phyloP scores from a whole-genome alignment of 2,888 invertebrate genomes.

The Andrena bucephala region DNA sequence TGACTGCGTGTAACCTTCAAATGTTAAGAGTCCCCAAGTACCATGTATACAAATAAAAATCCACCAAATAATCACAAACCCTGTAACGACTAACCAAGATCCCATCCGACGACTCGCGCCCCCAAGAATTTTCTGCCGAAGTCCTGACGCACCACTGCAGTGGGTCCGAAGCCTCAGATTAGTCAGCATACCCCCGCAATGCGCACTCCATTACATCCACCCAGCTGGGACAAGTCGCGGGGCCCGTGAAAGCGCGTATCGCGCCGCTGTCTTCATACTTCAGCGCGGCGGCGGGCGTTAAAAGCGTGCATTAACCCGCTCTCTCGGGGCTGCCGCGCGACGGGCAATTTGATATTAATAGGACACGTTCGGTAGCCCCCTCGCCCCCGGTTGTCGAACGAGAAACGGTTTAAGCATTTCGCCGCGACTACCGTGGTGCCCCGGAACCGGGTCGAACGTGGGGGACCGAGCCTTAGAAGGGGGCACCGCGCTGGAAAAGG shows the following conservation, averaged over 20 bases:
- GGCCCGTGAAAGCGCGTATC: slow-evolving; percentile 43
- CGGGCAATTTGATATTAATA: slow-evolving; percentile 71
- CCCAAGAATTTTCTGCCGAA: too few species aligned
- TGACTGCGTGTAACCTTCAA: too few species aligned
- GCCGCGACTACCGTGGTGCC: slow-evolving; percentile 27
- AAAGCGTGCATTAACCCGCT: slow-evolving; percentile 67
- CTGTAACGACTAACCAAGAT: too few species aligned
- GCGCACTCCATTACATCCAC: slow-evolving; percentile 17
- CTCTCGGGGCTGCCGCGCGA: slow-evolving; percentile 28
- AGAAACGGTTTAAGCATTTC: slow-evolving; percentile 57
- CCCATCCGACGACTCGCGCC: too few species aligned
- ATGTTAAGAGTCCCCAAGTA: too few species aligned
- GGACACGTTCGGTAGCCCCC: slow-evolving; percentile 70
- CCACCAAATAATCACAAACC: too few species aligned
- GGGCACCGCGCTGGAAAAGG: neutral
- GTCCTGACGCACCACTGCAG: too few species aligned
- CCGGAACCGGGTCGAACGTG: slow-evolving; percentile 4
- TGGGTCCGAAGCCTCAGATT: too few species aligned
- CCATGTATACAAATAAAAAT: too few species aligned
- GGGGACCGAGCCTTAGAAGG: neutral
- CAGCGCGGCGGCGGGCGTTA: slow-evolving; percentile 62
- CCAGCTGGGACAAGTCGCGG: slow-evolving; percentile 29
- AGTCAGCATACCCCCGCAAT: too few species aligned
- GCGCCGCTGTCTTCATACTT: slow-evolving; percentile 67
- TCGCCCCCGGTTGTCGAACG: slow-evolving; percentile 52